phyloP scores from a whole-genome alignment of 1,140 invertebrate genomes.

The Aphis craccivora region DNA sequence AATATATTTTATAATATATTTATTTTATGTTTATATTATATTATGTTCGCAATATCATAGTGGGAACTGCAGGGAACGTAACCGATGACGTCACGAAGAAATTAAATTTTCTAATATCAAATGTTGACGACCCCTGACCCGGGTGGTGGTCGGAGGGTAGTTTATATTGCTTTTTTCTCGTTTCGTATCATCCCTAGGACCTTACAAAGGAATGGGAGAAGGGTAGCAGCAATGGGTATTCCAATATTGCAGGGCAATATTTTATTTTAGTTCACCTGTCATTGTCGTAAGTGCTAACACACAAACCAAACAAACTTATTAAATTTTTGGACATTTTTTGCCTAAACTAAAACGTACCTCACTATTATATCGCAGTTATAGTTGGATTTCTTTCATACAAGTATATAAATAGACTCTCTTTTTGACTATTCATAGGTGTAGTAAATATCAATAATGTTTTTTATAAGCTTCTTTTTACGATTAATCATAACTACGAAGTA shows the following conservation, averaged over 20 bases:
- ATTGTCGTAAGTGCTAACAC: constrained; percentile 52
- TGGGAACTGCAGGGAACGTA: background rate
- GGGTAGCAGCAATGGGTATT: constrained; percentile 43
- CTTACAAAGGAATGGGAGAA: constrained; percentile 48
- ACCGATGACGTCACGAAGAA: constrained; percentile 25
- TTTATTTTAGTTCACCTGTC: constrained; percentile 58
- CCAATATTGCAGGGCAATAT: constrained; percentile 54
- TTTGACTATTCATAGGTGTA: background rate
- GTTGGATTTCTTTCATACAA: background rate
- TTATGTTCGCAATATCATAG: background rate
- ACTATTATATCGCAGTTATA: background rate
- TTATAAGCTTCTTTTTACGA: background rate
- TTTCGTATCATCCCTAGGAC: constrained; percentile 29
- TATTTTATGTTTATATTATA: constrained; percentile 24
- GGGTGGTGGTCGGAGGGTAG: constrained; percentile 1
- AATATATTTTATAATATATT: background rate
- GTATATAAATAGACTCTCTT: background rate
- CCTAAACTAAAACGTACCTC: constrained; percentile 12
- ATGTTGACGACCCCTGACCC: constrained; percentile 49
- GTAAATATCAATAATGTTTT: constrained; percentile 23
- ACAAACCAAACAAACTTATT: constrained; percentile 57
- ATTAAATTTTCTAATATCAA: constrained; percentile 37
- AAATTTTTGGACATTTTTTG: constrained; percentile 55
- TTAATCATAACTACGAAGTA: constrained; percentile 46
- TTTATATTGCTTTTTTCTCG: constrained; percentile 57